Base-by-base conservation (phyloP, 2,113 vertebrate genomes). In the Coturnix japonica region DNA sequence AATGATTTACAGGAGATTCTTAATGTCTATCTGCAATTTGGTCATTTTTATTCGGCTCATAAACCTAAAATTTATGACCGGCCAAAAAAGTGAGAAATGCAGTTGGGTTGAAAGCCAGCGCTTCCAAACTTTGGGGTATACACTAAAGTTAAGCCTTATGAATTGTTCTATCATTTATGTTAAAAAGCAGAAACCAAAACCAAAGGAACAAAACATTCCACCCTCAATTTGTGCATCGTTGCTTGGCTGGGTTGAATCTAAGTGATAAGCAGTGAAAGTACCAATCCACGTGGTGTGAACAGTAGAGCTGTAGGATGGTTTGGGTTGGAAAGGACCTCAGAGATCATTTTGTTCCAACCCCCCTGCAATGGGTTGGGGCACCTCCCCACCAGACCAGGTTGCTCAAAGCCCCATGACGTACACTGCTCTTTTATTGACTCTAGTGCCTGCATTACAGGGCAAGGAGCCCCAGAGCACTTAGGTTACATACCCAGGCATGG, bases 401-500 rank as follows among this genome's bases (percentile, higher is more conserved):
- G 26, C 51, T 16, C 26, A 53, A 53, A 16, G 51, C 51, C 51
- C 26, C 51, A 53, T 53, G 51, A 28, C 26, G 37, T 25, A 74
- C 77, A 44, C 59, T 28, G 4, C 11, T 63, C 81, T 60, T 41
- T 56, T 28, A 26, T 66, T 8, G 13, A 54, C 22, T 61, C 1
- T 23, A 63, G 37, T 35, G 30, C 17, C n/a, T 59, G 44, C 20
- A 16, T 15, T 43, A 3, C 3, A 15, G 28, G 49, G 10, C 54
- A 69, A 1, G 22, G 57, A 28, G 28, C 28, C 44, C 12, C 47
- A 64, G 43, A 22, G 19, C 25, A 8, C 1, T 26, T 31, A 7
- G 33, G n/a, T 5, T 18, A 0, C 3, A 15, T 19, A 7, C 23
- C 33, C 25, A 18, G 44, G 3, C 10, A 3, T 1, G 4, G 19